Conservation (phyloP, 2,113 vertebrate genomes). For the Xenus cinereus region DNA sequence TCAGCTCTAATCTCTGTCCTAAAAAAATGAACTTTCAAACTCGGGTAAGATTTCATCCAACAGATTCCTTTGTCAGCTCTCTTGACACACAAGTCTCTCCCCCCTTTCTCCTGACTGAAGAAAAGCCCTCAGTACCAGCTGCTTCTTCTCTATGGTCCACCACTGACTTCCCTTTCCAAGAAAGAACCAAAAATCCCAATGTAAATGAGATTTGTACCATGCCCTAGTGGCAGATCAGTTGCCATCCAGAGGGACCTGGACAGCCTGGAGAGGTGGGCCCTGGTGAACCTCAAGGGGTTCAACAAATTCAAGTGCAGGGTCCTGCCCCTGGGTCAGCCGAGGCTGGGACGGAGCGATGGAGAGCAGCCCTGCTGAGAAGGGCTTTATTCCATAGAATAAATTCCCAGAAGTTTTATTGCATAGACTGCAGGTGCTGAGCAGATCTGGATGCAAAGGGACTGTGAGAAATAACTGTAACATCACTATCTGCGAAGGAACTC, state of each 20-base stretch:
- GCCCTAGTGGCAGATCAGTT: neutral
- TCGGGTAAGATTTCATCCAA: neutral
- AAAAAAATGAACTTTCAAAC: neutral
- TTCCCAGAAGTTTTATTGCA: neutral
- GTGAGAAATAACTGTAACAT: neutral
- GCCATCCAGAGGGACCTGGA: neutral
- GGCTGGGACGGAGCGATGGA: neutral
- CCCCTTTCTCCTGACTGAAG: neutral
- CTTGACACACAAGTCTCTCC: neutral
- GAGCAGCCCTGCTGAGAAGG: neutral
- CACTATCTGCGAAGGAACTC: neutral
- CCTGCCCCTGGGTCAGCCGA: neutral
- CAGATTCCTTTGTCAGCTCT: neutral
- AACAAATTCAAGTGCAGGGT: neutral
- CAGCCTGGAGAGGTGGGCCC: neutral
- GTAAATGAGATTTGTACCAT: neutral
- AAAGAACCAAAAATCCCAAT: neutral
- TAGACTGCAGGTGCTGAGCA: neutral
- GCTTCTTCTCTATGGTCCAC: neutral
- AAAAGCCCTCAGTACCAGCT: neutral
- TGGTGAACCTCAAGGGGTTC: neutral
- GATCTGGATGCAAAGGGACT: neutral
- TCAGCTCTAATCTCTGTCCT: neutral
- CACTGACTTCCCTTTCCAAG: neutral
- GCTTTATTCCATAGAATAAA: neutral